Percentiles rank a stretch among this genome's conserved stretches.
Evolutionary conservation across 2,888 invertebrate species (phyloP).

Genomic region (Mylabris sibirica): DNA sequence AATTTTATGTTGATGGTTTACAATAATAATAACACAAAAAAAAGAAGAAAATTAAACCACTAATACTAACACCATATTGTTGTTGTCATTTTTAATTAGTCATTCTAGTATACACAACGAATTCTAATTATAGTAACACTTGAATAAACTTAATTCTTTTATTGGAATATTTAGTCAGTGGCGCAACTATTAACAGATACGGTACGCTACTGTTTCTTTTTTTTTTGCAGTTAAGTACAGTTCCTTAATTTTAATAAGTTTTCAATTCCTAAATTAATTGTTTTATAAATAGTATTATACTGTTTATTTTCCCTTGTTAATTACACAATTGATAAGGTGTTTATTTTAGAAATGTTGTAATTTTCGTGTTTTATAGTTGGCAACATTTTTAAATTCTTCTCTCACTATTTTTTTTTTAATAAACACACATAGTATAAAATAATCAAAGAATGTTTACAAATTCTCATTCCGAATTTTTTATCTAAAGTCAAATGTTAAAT

Average conservation of each 20-base stretch:
- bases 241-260: neutral
- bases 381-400: too few relatives aligned
- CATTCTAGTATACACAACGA: neutral
- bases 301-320: constrained; percentile 1
- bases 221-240: neutral
- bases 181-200: neutral
- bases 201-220: neutral
- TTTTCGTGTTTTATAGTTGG: neutral
- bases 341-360: neutral
- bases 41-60: too few relatives aligned
- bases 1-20: neutral
- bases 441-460: too few relatives aligned
- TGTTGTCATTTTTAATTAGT: neutral
- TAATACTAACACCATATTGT: constrained; percentile 6
- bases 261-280: neutral
- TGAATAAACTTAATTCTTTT: neutral
- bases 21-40: neutral
- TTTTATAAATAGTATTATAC: neutral
- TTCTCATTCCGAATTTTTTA: too few relatives aligned
- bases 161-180: neutral
- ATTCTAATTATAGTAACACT: neutral
- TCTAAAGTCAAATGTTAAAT: neutral
- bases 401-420: neutral
- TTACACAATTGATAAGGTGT: constrained; percentile 3
- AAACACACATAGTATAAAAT: neutral